Percentiles rank a stretch among this genome's conserved stretches.
Conservation (phyloP, 2,113 vertebrate species). For the Xenopus borealis region DNA sequence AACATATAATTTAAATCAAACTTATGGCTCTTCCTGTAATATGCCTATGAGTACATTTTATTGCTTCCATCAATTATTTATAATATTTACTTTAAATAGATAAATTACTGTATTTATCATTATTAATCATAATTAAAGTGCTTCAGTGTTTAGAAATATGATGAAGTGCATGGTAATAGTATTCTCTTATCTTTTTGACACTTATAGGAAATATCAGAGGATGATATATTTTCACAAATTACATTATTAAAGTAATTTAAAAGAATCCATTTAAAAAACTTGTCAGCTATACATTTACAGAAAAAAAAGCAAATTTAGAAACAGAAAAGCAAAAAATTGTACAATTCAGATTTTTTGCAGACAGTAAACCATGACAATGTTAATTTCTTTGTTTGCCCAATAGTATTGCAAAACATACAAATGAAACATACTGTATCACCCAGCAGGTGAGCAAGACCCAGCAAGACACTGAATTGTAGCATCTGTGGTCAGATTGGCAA, state of each 20-base stretch:
- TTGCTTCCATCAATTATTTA: constrained; percentile 38
- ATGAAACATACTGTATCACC: too few species aligned
- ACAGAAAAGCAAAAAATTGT: not conserved
- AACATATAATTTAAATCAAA: constrained; percentile 20
- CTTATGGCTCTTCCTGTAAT: constrained; percentile 24
- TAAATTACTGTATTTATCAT: constrained; percentile 37
- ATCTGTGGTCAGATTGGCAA: too few species aligned
- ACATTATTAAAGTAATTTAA: constrained; percentile 23
- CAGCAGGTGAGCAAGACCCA: too few species aligned
- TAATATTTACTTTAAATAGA: constrained; percentile 35
- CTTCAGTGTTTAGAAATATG: constrained; percentile 9
- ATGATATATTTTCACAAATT: constrained; percentile 33
- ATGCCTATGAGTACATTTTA: constrained; percentile 28
- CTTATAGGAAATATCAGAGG: constrained; percentile 29
- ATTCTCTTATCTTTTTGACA: constrained; percentile 30
- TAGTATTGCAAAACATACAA: too few species aligned
- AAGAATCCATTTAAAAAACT: constrained; percentile 14
- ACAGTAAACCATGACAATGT: too few species aligned
- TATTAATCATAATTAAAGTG: constrained; percentile 41
- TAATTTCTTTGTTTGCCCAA: too few species aligned
- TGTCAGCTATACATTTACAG: constrained; percentile 17
- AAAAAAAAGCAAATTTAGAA: constrained; percentile 22
- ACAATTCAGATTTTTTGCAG: too few species aligned
- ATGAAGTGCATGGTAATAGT: constrained; percentile 26
- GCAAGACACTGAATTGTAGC: too few species aligned